A percentile compares a stretch with the other conserved stretches of the same genome.
Evolutionary conservation across 2,888 invertebrate species (phyloP).

Genomic region (Epirrita christyi): DNA sequence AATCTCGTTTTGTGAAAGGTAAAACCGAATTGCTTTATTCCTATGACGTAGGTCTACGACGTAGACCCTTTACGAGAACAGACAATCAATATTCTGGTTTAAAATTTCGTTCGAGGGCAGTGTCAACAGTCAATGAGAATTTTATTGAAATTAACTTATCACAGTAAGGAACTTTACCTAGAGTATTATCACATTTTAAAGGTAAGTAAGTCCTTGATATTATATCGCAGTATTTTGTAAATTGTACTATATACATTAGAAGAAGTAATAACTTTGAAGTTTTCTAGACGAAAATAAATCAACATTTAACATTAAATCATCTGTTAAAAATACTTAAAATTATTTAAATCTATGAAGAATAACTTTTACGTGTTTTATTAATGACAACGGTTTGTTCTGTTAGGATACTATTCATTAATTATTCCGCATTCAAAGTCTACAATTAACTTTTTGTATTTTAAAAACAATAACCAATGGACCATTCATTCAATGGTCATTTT

Average conservation of each 20-base stretch:
- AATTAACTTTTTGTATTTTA: no score
- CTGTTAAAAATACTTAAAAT: slow-evolving; percentile 4
- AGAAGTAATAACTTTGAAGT: no score
- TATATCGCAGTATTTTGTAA: no score
- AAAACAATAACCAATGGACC: no score
- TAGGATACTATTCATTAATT: no score
- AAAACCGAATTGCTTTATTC: no score
- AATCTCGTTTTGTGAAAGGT: no score
- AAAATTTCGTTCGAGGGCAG: no score
- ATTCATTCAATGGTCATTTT: no score
- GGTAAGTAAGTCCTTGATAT: neutral
- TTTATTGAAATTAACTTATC: slow-evolving; percentile 3
- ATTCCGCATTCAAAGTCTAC: no score
- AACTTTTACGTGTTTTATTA: slow-evolving; percentile 8
- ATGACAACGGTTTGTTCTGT: no score
- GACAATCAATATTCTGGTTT: no score
- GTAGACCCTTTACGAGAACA: slow-evolving; percentile 17
- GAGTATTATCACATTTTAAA: slow-evolving; percentile 41
- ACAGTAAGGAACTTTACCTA: slow-evolving; percentile 50
- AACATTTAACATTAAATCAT: neutral
- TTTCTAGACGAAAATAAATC: neutral
- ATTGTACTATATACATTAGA: neutral
- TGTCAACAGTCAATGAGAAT: neutral
- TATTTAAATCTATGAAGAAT: slow-evolving; percentile 6
- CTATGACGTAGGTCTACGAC: neutral